These are phyloP conservation scores for Lasiurus cinereus DNA, from an alignment of 2,113 vertebrate species.

Conservation along the genomic window DNA sequence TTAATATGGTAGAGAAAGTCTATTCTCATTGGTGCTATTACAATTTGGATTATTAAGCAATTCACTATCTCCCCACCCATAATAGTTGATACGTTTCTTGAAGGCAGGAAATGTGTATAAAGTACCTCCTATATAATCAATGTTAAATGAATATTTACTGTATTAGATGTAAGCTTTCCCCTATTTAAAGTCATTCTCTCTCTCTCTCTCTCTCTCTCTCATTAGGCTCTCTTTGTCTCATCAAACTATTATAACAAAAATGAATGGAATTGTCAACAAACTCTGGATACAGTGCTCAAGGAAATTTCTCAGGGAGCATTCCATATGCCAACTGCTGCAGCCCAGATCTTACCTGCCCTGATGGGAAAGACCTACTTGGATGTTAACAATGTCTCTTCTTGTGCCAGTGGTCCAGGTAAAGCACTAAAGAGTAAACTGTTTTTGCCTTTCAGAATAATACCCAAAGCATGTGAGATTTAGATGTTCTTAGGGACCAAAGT, in stretches of 20 bases:
- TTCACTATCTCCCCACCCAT: neutral
- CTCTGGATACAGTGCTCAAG: neutral
- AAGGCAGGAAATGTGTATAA: neutral
- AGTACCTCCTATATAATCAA: neutral
- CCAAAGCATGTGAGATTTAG: neutral
- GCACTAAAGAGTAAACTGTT: neutral
- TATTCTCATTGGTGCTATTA: neutral
- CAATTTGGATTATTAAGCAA: neutral
- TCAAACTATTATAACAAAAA: neutral
- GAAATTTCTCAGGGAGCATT: slow-evolving; percentile 27
- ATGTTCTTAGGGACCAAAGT: neutral
- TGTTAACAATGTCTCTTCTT: neutral
- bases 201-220: neutral
- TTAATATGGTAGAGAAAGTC: neutral
- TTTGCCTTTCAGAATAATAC: neutral
- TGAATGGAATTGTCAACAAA: slow-evolving; percentile 42
- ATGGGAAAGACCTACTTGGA: slow-evolving; percentile 67
- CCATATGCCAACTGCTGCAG: neutral
- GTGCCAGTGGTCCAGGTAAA: neutral
- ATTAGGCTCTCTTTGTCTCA: slow-evolving; percentile 71
- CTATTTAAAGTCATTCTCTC: neutral
- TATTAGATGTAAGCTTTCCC: neutral
- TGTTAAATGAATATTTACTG: neutral
- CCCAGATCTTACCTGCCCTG: slow-evolving; percentile 68
- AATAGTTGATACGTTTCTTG: neutral